phyloP scores from a whole-genome alignment of 2,888 invertebrate species.

The Galeruca laticollis region DNA sequence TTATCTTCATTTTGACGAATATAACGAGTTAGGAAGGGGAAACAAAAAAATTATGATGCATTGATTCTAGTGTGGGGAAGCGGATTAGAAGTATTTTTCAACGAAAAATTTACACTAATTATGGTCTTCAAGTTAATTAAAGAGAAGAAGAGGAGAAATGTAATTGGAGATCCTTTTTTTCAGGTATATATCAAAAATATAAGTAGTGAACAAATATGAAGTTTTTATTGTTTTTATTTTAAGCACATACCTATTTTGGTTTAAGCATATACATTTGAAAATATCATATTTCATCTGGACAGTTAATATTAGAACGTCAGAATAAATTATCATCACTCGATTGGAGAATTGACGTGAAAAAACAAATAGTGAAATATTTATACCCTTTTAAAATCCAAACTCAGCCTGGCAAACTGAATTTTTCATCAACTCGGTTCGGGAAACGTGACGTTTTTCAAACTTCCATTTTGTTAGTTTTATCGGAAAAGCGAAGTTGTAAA shows the following conservation, averaged over 20 bases:
- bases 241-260: not conserved
- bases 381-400: constrained; percentile 22
- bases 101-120: too few species aligned
- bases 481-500: constrained; percentile 49
- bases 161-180: too few species aligned
- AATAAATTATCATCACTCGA: constrained; percentile 6
- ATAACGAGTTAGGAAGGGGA: too few species aligned
- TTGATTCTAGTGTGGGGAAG: too few species aligned
- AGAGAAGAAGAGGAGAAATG: too few species aligned
- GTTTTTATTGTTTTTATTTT: not conserved
- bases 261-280: not conserved
- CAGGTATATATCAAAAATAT: too few species aligned
- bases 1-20: too few species aligned
- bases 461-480: constrained; percentile 34
- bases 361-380: constrained; percentile 5
- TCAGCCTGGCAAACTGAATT: constrained; percentile 9
- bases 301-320: not conserved
- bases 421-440: constrained; percentile 28
- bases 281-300: not conserved
- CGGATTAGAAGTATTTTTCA: too few species aligned
- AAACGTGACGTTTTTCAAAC: constrained; percentile 37
- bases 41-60: too few species aligned
- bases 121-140: too few species aligned
- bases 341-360: not conserved
- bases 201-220: too few species aligned